Evolutionary conservation across 2,797 vertebrate species (phyloP).

Genomic region (Trachurus trachurus): DNA sequence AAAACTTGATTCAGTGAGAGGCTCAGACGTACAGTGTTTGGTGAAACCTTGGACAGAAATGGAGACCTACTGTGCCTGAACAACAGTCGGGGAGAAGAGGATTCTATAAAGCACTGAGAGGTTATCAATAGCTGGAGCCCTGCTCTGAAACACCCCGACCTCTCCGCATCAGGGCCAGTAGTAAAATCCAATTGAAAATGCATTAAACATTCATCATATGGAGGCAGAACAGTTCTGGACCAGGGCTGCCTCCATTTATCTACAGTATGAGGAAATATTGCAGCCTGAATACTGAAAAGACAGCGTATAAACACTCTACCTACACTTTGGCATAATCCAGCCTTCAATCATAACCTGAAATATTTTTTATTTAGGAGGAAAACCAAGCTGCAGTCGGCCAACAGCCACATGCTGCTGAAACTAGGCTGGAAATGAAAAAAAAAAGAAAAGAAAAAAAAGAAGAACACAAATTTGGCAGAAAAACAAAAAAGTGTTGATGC

Average conservation of each 20-base stretch:
- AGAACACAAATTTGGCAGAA: neutral
- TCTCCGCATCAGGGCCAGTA: conserved; percentile 24
- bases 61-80: conserved; percentile 2
- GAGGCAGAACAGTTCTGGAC: conserved; percentile 28
- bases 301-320: conserved; percentile 13
- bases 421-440: too few species aligned
- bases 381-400: neutral
- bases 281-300: conserved; percentile 53
- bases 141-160: conserved; percentile 41
- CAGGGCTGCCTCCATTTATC: conserved; percentile 36
- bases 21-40: neutral
- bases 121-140: conserved; percentile 32
- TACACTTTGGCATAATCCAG: conserved; percentile 24
- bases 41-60: neutral
- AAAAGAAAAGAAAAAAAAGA: neutral
- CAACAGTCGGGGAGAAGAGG: neutral
- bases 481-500: neutral
- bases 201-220: conserved; percentile 76
- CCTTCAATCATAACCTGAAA: conserved; percentile 15
- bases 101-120: conserved; percentile 18
- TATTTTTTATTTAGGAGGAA: conserved; percentile 10
- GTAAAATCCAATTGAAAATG: conserved; percentile 73
- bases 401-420: neutral
- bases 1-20: neutral
- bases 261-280: conserved; percentile 34